Evolutionary conservation across 2,888 invertebrate species (phyloP).

Genomic region (Drosophila leonis): DNA sequence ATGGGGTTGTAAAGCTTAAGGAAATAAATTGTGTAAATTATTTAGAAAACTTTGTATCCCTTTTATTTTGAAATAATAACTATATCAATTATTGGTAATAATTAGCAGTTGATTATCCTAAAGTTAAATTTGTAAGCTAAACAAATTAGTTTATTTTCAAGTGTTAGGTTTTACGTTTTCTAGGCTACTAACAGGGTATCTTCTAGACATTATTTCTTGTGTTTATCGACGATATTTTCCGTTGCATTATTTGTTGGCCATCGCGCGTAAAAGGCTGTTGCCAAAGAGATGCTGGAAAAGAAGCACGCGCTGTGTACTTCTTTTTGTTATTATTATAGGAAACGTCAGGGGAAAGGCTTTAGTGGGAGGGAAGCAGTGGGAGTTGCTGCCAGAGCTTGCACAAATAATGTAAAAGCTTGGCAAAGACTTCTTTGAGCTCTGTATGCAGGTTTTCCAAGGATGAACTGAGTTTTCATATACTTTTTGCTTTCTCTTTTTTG

Average conservation of each 20-base stretch:
- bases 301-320: not conserved
- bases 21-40: not conserved
- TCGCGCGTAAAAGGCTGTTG: too few species aligned
- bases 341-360: not conserved
- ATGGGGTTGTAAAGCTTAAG: not conserved
- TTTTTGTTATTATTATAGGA: not conserved
- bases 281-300: not conserved
- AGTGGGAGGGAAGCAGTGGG: not conserved
- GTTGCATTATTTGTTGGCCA: not conserved
- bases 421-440: not conserved
- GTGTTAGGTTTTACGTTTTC: not conserved
- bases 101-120: too few species aligned
- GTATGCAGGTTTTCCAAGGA: not conserved
- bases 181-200: not conserved
- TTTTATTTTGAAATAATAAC: not conserved
- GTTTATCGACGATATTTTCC: not conserved
- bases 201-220: not conserved
- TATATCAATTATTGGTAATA: not conserved
- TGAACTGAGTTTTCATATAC: not conserved
- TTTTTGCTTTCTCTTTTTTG: not conserved
- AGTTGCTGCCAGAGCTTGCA: constrained; percentile 8
- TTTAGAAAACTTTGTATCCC: too few species aligned
- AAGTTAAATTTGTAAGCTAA: too few species aligned
- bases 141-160: too few species aligned
- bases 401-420: constrained; percentile 11